Conservation (phyloP, 2,888 invertebrate genomes). For the Calliscelio sp. region DNA sequence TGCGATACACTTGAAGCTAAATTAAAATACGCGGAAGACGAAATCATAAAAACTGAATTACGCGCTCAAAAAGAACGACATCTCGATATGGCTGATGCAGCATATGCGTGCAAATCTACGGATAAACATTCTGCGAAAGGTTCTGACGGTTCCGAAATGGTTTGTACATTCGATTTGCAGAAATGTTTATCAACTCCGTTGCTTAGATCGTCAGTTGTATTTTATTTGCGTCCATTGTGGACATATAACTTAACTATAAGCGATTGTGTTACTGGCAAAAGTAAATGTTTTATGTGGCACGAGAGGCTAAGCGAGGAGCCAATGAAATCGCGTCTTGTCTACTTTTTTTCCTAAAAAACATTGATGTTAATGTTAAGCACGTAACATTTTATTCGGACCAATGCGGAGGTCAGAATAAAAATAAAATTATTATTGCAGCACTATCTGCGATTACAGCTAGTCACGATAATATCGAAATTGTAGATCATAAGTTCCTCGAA, state of each 20-base stretch:
- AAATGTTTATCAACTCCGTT: slow-evolving; percentile 77
- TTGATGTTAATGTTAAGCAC: slow-evolving; percentile 46
- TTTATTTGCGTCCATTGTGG: slow-evolving; percentile 79
- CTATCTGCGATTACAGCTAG: slow-evolving; percentile 45
- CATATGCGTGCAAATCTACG: neutral
- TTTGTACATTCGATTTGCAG: slow-evolving; percentile 64
- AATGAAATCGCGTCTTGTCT: slow-evolving; percentile 76
- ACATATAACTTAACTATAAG: slow-evolving; percentile 79
- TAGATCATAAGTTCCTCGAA: slow-evolving; percentile 55
- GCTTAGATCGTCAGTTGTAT: slow-evolving; percentile 76
- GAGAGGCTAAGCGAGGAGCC: slow-evolving; percentile 75
- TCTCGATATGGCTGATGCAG: neutral
- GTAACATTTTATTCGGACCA: slow-evolving; percentile 71
- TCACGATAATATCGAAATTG: no score
- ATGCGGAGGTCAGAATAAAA: slow-evolving; percentile 77
- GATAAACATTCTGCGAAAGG: slow-evolving; percentile 37
- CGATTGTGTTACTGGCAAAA: no score
- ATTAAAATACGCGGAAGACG: slow-evolving; percentile 38
- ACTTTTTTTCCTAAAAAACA: slow-evolving; percentile 57
- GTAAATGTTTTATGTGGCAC: slow-evolving; percentile 79
- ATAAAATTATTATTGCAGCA: slow-evolving; percentile 73
- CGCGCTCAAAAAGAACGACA: neutral
- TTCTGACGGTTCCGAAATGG: neutral
- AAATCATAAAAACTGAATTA: neutral
- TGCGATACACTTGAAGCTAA: slow-evolving; percentile 42